Base-by-base conservation (phyloP, 1,140 invertebrate genomes). In the Lordiphosa mommai region DNA sequence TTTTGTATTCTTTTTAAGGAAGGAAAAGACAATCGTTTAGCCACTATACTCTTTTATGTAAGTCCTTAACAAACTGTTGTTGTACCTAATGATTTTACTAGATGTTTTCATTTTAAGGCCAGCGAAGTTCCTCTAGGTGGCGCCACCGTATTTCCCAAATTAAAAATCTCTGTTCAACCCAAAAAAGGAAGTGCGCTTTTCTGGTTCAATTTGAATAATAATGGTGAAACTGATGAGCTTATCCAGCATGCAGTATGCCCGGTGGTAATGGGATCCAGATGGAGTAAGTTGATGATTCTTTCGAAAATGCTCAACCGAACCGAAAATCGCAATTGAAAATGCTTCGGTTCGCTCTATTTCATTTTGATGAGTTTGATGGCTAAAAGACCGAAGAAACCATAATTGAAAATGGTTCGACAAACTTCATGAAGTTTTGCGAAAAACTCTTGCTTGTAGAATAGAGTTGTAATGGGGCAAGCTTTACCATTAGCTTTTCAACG, bases 41-140 rank as follows among this genome's bases (percentile, higher is more conserved):
- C 51, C 1, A 71, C 72, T 38, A 46, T 58, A 2, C 8, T 57
- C 0, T 34, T 76, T 1, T 77, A 53, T 32, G 72, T 76, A 48
- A 47, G 66, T 50, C 16, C 6, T 10, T 8, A 4, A n/a, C 3
- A 2, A 9, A 3, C 9, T 33, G 13, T 0, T 6, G 1, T 4
- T 7, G 23, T 20, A 2, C 2, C 0, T 5, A 27, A 3, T 13
- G 13, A 6, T 27, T 37, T 9, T 0, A 12, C 0, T 13, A 40
- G 6, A n/a, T 9, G 9, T 4, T 14, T 46, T 14, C 5, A 7
- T 14, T 37, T 33, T 23, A 5, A 76, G 72, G 56, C 46, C 4
- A 77, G 36, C 12, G 37, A 77, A 16, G 72, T 76, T 8, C 38
- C 16, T 4, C 12, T 67, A 29, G 72, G 72, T 7, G 72, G 72